Evolutionary conservation across 2,888 invertebrate species (phyloP).

Genomic region (Cryptocephalus primarius): DNA sequence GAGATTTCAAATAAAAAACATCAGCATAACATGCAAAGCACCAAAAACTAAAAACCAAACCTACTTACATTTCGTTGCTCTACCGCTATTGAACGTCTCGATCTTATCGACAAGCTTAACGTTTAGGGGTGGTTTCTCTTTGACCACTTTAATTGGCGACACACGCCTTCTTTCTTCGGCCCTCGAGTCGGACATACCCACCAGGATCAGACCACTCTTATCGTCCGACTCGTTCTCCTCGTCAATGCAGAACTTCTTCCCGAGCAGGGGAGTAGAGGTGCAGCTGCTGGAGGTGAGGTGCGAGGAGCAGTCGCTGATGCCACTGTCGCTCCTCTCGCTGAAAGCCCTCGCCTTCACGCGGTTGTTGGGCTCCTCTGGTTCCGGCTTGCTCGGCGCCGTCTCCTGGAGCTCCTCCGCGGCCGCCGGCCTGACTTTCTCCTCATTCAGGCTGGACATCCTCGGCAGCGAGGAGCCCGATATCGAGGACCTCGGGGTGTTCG

Average conservation of each 20-base stretch:
- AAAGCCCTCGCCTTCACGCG: slow-evolving; percentile 29
- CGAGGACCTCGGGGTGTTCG: slow-evolving; percentile 40
- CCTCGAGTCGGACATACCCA: neutral
- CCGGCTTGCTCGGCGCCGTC: slow-evolving; percentile 1
- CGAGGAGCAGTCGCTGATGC: slow-evolving; percentile 45
- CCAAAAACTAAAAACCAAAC: neutral
- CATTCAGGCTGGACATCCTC: slow-evolving; percentile 43
- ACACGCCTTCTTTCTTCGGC: neutral
- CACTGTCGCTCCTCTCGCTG: slow-evolving; percentile 46
- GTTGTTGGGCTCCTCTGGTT: slow-evolving; percentile 5
- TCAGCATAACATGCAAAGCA: neutral
- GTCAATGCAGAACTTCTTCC: slow-evolving; percentile 30
- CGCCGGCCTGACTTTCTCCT: slow-evolving; percentile 33
- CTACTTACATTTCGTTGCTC: slow-evolving; percentile 19
- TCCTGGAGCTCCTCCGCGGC: neutral
- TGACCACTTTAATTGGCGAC: neutral
- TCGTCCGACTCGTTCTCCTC: slow-evolving; percentile 20
- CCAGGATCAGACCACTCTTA: too few species aligned
- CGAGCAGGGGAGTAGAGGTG: slow-evolving; percentile 27
- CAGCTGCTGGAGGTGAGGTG: slow-evolving; percentile 21
- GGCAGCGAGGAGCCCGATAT: slow-evolving; percentile 33
- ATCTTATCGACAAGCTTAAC: slow-evolving; percentile 17
- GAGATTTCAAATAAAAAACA: slow-evolving; percentile 2
- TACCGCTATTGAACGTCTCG: slow-evolving; percentile 17
- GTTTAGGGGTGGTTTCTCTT: slow-evolving; percentile 3